phyloP scores from a whole-genome alignment of 2,797 vertebrate genomes.

The Cottoperca gobio region DNA sequence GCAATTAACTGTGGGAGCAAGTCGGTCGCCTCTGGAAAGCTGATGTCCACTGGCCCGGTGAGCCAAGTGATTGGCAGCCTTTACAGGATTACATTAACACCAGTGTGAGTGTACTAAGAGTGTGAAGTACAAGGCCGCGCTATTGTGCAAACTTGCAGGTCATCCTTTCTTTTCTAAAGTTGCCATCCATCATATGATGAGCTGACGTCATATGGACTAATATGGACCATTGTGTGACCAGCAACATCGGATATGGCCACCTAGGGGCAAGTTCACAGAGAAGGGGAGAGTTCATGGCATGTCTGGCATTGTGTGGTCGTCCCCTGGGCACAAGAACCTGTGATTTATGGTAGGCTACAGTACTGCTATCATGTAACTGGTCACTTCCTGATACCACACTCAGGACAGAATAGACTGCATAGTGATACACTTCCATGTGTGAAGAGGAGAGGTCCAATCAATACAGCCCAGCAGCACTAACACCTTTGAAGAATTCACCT shows the following conservation, averaged over 20 bases:
- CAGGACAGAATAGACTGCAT: constrained; percentile 4
- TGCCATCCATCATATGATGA: constrained; percentile 69
- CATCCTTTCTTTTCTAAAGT: constrained; percentile 72
- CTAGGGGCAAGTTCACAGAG: constrained; percentile 69
- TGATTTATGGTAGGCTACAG: constrained; percentile 67
- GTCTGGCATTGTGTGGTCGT: constrained; percentile 63
- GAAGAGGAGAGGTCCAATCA: constrained; percentile 7
- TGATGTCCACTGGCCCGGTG: constrained; percentile 4
- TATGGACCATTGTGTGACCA: constrained; percentile 63
- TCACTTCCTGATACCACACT: constrained; percentile 48
- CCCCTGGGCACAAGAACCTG: constrained; percentile 51
- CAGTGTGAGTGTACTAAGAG: constrained; percentile 20
- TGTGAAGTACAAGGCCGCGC: constrained; percentile 54
- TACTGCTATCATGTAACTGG: constrained; percentile 54
- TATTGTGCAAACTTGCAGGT: constrained; percentile 66
- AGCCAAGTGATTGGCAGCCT: constrained; percentile 26
- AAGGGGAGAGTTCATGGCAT: constrained; percentile 62
- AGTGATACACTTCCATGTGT: neutral
- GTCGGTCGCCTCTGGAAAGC: neutral
- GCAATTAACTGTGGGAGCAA: neutral
- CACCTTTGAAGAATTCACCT: neutral
- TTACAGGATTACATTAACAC: constrained; percentile 18
- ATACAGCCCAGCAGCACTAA: constrained; percentile 21
- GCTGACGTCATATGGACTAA: constrained; percentile 58
- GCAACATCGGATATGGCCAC: constrained; percentile 78